phyloP scores from a whole-genome alignment of 2,888 invertebrate genomes.

The Calephelis perditalis region DNA sequence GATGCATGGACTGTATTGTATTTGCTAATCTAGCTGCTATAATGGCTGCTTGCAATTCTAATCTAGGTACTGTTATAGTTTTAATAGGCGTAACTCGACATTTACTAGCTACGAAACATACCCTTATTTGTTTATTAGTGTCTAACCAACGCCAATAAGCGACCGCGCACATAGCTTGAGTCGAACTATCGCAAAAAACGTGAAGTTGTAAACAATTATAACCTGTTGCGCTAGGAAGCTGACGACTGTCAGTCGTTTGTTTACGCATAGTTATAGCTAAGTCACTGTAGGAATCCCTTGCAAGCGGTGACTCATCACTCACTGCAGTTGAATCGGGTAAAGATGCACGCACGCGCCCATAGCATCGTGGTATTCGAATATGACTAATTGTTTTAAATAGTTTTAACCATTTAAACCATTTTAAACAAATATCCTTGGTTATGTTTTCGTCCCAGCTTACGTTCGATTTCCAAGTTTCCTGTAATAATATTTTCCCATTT shows the following conservation, averaged over 20 bases:
- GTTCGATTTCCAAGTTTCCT: slow-evolving; percentile 15
- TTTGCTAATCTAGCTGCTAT: slow-evolving; percentile 24
- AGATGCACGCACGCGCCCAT: slow-evolving; percentile 17
- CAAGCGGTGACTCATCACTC: no score
- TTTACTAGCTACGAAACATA: slow-evolving; percentile 20
- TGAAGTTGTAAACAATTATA: slow-evolving; percentile 18
- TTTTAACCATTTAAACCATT: no score
- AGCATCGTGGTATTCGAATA: slow-evolving; percentile 17
- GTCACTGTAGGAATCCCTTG: no score
- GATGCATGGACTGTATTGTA: slow-evolving; percentile 22
- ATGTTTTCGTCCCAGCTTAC: slow-evolving; percentile 12
- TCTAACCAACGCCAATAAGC: slow-evolving; percentile 25
- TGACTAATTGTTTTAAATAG: slow-evolving; percentile 9
- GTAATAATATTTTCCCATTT: slow-evolving; percentile 31
- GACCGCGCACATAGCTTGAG: slow-evolving; percentile 17
- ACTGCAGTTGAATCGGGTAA: neutral
- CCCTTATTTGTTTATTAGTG: neutral
- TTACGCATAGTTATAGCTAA: neutral
- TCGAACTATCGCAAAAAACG: slow-evolving; percentile 21
- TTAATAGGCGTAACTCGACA: slow-evolving; percentile 24
- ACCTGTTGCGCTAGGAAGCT: neutral
- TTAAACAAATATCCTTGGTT: no score
- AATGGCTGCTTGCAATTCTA: slow-evolving; percentile 28
- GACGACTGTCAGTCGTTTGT: neutral
- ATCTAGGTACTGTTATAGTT: slow-evolving; percentile 20